phyloP scores from a whole-genome alignment of 2,888 invertebrate species.

The Lithosia quadra region DNA sequence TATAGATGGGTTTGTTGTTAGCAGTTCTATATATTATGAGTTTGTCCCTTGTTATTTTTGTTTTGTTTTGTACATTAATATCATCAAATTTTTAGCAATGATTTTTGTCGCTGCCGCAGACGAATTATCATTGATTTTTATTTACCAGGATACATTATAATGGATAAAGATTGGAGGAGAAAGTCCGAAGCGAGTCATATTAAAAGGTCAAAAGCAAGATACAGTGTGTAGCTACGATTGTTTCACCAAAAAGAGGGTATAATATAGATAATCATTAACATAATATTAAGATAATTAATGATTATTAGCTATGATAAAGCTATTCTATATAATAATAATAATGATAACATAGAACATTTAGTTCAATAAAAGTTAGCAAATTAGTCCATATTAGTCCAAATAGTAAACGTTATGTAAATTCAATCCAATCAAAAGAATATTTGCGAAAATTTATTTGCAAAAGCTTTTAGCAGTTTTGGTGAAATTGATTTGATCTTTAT shows the following conservation, averaged over 20 bases:
- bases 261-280: background rate
- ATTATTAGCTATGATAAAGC: background rate
- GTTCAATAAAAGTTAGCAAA: background rate
- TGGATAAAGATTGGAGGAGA: background rate
- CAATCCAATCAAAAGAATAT: background rate
- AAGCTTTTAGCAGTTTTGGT: background rate
- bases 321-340: background rate
- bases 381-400: background rate
- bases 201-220: background rate
- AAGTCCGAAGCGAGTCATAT: background rate
- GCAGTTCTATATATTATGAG: conserved; percentile 46
- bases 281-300: background rate
- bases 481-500: background rate
- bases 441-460: background rate
- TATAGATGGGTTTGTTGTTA: conserved; percentile 49
- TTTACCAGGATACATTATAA: too few species aligned
- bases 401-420: conserved; percentile 2
- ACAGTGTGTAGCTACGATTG: background rate
- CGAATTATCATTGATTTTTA: background rate
- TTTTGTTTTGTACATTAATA: background rate
- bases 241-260: background rate
- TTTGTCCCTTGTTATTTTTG: conserved; percentile 29
- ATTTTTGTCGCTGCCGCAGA: background rate
- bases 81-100: background rate
- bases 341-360: background rate